phyloP scores from a whole-genome alignment of 2,113 vertebrate species.

The Natator depressus region DNA sequence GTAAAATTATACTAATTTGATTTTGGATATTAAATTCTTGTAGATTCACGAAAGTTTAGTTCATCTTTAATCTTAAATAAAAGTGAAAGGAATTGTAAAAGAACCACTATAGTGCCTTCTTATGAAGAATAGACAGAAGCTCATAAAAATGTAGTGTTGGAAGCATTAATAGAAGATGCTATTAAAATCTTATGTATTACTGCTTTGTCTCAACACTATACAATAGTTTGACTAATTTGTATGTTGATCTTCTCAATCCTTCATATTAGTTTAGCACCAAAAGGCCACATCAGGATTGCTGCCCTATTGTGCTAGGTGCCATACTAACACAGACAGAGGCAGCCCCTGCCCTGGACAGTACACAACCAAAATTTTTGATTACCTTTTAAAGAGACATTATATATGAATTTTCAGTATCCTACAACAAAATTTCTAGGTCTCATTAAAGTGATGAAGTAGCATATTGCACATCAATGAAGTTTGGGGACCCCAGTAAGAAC shows the following conservation, averaged over 20 bases:
- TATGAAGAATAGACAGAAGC: neutral
- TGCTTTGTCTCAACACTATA: neutral
- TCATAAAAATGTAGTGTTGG: neutral
- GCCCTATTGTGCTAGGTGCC: neutral
- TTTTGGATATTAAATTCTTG: constrained; percentile 5
- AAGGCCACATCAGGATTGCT: neutral
- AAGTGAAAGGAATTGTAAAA: constrained; percentile 66
- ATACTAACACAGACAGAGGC: neutral
- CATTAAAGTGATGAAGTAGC: fast-evolving
- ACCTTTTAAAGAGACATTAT: neutral
- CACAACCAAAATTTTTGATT: neutral
- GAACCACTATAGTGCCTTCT: constrained; percentile 58
- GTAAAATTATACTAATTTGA: constrained; percentile 65
- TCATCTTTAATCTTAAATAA: constrained; percentile 69
- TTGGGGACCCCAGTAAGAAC: fast-evolving
- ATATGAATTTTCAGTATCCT: neutral
- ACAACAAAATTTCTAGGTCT: neutral
- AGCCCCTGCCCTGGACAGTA: neutral
- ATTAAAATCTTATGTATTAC: neutral
- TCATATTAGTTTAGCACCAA: neutral
- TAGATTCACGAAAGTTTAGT: constrained; percentile 55
- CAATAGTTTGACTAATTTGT: neutral
- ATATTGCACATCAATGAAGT: fast-evolving
- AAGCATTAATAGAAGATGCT: constrained; percentile 43
- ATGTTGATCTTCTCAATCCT: no score